Evolutionary conservation across 2,888 invertebrate species (phyloP).

Genomic region (Allacma fusca): DNA sequence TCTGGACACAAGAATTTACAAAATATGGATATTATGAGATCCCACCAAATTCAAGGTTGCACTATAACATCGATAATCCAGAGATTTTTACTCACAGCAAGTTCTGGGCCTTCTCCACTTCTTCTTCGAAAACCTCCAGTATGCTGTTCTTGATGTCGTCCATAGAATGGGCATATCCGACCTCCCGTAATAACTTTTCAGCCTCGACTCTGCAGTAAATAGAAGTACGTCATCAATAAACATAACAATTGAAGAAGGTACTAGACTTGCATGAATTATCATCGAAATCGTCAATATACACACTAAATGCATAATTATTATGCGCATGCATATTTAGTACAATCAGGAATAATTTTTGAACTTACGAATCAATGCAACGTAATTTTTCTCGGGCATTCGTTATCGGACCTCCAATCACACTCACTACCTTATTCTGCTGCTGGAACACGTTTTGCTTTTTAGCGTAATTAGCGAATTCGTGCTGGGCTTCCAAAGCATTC

Average conservation of each 20-base stretch:
- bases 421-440: slow-evolving; percentile 47
- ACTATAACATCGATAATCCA: no score
- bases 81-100: slow-evolving; percentile 4
- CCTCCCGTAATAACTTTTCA: neutral
- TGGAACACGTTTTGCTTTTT: slow-evolving; percentile 42
- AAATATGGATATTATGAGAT: no score
- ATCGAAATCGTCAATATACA: no score
- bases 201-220: slow-evolving; percentile 20
- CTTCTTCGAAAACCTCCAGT: slow-evolving; percentile 47
- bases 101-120: slow-evolving; percentile 13
- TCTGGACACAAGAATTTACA: no score
- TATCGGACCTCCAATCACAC: slow-evolving; percentile 48
- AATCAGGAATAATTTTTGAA: neutral
- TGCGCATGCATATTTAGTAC: no score
- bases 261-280: no score
- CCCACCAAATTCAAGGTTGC: no score
- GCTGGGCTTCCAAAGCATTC: slow-evolving; percentile 26
- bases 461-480: slow-evolving; percentile 48
- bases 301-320: no score
- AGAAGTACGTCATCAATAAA: slow-evolving; percentile 1
- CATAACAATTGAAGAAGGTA: no score
- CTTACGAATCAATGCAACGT: slow-evolving; percentile 51
- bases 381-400: slow-evolving; percentile 50
- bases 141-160: slow-evolving; percentile 32
- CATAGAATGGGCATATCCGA: neutral